Percentiles rank a stretch among this genome's conserved stretches.
phyloP scores from a whole-genome alignment of 2,888 invertebrate genomes.

The Philopedon plagiatum region DNA sequence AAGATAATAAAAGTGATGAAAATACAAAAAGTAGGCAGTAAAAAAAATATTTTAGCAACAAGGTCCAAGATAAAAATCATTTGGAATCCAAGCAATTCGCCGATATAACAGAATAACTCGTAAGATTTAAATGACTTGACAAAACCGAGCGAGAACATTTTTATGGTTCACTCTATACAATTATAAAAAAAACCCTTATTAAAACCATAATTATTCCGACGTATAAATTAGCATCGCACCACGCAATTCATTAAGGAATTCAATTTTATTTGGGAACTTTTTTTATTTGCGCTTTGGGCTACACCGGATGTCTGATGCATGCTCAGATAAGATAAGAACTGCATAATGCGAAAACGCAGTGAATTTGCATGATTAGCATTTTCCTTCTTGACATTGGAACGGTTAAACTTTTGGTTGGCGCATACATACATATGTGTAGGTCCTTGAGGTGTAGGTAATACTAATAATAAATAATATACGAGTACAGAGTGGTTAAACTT shows the following conservation, averaged over 20 bases:
- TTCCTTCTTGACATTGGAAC: slow-evolving; percentile 29
- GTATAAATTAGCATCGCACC: slow-evolving; percentile 11
- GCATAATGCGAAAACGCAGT: slow-evolving; percentile 27
- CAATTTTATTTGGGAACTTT: slow-evolving; percentile 23
- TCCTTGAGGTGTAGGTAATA: not conserved
- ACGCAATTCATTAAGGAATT: slow-evolving; percentile 16
- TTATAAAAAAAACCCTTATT: not conserved
- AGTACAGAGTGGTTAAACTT: no score
- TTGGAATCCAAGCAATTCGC: no score
- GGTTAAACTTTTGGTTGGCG: slow-evolving; percentile 20
- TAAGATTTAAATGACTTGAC: no score
- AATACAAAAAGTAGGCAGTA: no score
- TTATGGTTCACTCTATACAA: no score
- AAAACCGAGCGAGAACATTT: no score
- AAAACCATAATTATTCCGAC: slow-evolving; percentile 6
- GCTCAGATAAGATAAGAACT: slow-evolving; percentile 26
- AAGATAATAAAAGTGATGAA: no score
- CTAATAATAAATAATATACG: not conserved
- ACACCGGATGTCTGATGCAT: slow-evolving; percentile 27
- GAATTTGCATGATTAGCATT: slow-evolving; percentile 28
- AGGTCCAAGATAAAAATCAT: no score
- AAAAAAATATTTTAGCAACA: no score
- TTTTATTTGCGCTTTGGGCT: slow-evolving; percentile 28
- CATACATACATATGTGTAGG: not conserved
- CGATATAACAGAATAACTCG: no score